phyloP scores from a whole-genome alignment of 2,888 invertebrate species.

The Arctia plantaginis region DNA sequence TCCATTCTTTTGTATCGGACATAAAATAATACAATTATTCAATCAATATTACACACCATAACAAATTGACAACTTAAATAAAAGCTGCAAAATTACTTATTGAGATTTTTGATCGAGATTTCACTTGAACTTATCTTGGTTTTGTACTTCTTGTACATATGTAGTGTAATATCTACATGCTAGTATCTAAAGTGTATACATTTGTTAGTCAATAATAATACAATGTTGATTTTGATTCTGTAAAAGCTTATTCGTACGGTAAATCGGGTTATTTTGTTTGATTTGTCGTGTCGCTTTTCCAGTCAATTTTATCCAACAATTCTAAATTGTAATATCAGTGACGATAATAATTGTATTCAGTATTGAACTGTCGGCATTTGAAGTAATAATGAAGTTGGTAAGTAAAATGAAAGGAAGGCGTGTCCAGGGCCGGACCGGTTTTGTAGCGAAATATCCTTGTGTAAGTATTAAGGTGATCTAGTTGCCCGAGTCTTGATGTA shows the following conservation, averaged over 20 bases:
- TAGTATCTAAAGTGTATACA: not conserved
- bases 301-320: conserved; percentile 38
- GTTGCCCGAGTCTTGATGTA: conserved; percentile 63
- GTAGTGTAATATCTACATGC: not conserved
- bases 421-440: conserved; percentile 74
- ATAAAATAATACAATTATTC: conserved; percentile 68
- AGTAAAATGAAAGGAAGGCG: conserved; percentile 84
- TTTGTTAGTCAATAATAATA: conserved; percentile 23
- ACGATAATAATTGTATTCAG: conserved; percentile 46
- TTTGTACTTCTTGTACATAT: not conserved
- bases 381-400: conserved; percentile 68
- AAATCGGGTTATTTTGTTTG: conserved; percentile 46
- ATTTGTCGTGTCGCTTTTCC: conserved; percentile 43
- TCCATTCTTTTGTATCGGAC: conserved; percentile 56
- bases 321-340: conserved; percentile 50
- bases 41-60: conserved; percentile 51
- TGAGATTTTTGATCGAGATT: conserved; percentile 41
- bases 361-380: conserved; percentile 56
- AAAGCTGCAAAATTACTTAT: conserved; percentile 45
- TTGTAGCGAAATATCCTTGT: conserved; percentile 77
- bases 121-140: conserved; percentile 17
- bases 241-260: conserved; percentile 41
- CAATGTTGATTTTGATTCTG: conserved; percentile 42
- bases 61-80: conserved; percentile 54
- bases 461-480: conserved; percentile 80